phyloP scores from a whole-genome alignment of 2,113 vertebrate species.

The Ictalurus furcatus region DNA sequence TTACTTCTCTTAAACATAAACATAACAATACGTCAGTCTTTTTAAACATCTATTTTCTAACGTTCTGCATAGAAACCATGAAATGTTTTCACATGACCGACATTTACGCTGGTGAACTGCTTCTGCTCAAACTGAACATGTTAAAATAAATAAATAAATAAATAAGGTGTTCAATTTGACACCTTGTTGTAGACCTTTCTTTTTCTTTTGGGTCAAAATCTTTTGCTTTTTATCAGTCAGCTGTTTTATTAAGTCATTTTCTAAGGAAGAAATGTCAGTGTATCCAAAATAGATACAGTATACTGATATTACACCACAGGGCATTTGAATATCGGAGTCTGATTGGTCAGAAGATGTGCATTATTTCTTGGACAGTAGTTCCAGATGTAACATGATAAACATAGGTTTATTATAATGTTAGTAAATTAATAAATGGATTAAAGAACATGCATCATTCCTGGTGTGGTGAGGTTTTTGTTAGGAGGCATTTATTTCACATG shows the following conservation, averaged over 20 bases:
- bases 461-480: too few relatives aligned
- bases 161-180: background rate
- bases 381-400: too few relatives aligned
- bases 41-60: background rate
- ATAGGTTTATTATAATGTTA: background rate
- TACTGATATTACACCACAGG: too few relatives aligned
- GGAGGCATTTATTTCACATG: too few relatives aligned
- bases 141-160: background rate
- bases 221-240: background rate
- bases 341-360: background rate
- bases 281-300: background rate
- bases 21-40: background rate
- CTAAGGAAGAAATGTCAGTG: background rate
- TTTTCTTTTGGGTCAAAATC: background rate
- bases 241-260: background rate
- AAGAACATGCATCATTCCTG: too few relatives aligned
- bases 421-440: background rate
- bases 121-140: background rate
- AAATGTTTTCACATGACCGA: background rate
- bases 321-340: background rate
- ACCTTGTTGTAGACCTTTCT: background rate
- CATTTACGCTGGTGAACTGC: background rate
- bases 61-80: background rate
- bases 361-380: background rate
- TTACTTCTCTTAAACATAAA: background rate